Percentiles rank a stretch among this genome's conserved stretches.
These are phyloP conservation scores for Drosophila birchii DNA, from an alignment of 2,888 invertebrate species.

Conservation along the genomic window DNA sequence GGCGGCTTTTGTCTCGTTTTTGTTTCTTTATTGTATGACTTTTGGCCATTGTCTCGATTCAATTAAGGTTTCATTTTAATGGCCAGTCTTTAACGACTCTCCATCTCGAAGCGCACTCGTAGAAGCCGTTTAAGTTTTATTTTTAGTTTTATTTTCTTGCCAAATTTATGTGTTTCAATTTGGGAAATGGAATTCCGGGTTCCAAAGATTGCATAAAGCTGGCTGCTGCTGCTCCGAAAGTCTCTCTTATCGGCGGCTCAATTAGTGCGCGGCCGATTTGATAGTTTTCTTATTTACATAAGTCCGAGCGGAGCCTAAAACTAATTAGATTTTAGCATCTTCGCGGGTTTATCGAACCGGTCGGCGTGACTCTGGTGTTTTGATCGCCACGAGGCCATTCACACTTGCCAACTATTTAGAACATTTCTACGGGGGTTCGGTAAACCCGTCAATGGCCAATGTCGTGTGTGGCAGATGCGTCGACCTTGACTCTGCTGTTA, in stretches of 20 bases:
- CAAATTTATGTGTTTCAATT: slow-evolving; percentile 65
- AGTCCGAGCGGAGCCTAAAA: slow-evolving; percentile 34
- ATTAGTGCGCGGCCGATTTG: slow-evolving; percentile 46
- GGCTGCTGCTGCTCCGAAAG: slow-evolving; percentile 1
- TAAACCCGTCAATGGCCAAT: slow-evolving; percentile 34
- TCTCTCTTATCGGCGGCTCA: slow-evolving; percentile 35
- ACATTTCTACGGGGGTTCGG: slow-evolving; percentile 41
- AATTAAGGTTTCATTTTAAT: slow-evolving; percentile 52
- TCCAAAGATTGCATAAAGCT: slow-evolving; percentile 41
- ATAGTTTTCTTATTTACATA: slow-evolving; percentile 57
- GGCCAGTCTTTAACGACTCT: slow-evolving; percentile 62
- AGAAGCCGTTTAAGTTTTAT: slow-evolving; percentile 33
- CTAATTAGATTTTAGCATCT: slow-evolving; percentile 35
- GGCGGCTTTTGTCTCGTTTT: slow-evolving; percentile 32
- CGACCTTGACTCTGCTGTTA: slow-evolving; percentile 52
- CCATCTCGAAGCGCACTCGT: slow-evolving; percentile 59
- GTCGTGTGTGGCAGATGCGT: slow-evolving; percentile 59
- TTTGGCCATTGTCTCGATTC: slow-evolving; percentile 40
- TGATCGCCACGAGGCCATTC: slow-evolving; percentile 49
- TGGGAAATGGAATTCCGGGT: slow-evolving; percentile 68
- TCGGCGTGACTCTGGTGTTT: slow-evolving; percentile 30
- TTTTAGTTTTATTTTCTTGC: slow-evolving; percentile 34
- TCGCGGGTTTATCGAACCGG: slow-evolving; percentile 57
- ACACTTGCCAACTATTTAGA: slow-evolving; percentile 59
- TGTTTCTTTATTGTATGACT: slow-evolving; percentile 18